Percentiles rank a stretch among this genome's conserved stretches.
phyloP scores from a whole-genome alignment of 2,797 vertebrate genomes.

The Alosa sapidissima region DNA sequence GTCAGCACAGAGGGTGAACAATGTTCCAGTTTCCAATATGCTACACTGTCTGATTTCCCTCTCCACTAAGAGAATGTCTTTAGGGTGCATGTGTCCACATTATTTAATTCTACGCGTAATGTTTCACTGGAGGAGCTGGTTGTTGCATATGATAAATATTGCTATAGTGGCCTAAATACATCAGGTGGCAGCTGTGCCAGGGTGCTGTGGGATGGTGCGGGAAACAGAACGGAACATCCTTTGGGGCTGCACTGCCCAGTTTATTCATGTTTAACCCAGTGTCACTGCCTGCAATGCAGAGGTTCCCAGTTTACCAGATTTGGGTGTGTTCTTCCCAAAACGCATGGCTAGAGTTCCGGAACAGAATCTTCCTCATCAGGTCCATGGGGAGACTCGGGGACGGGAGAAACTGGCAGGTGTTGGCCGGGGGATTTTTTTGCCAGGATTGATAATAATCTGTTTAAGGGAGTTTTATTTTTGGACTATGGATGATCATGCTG shows the following conservation, averaged over 20 bases:
- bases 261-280: slow-evolving; percentile 44
- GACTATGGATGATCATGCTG: slow-evolving; percentile 43
- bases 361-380: neutral
- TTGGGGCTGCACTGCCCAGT: neutral
- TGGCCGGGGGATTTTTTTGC: neutral
- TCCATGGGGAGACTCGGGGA: slow-evolving; percentile 19
- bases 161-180: neutral
- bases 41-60: neutral
- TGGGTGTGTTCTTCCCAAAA: slow-evolving; percentile 34
- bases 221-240: slow-evolving; percentile 47
- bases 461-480: slow-evolving; percentile 13
- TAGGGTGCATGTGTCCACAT: too few species aligned
- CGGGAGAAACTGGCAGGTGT: neutral
- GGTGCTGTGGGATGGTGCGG: neutral
- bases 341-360: slow-evolving; percentile 14
- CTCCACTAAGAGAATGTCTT: too few species aligned
- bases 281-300: slow-evolving; percentile 60
- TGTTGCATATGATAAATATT: neutral
- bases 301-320: slow-evolving; percentile 49
- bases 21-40: neutral
- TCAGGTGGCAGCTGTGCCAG: slow-evolving; percentile 11
- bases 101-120: too few species aligned
- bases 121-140: neutral
- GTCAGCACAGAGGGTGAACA: neutral
- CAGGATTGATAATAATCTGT: neutral